These are phyloP conservation scores for Nyctalus aviator DNA, from an alignment of 2,797 vertebrate species.

Conservation along the genomic window DNA sequence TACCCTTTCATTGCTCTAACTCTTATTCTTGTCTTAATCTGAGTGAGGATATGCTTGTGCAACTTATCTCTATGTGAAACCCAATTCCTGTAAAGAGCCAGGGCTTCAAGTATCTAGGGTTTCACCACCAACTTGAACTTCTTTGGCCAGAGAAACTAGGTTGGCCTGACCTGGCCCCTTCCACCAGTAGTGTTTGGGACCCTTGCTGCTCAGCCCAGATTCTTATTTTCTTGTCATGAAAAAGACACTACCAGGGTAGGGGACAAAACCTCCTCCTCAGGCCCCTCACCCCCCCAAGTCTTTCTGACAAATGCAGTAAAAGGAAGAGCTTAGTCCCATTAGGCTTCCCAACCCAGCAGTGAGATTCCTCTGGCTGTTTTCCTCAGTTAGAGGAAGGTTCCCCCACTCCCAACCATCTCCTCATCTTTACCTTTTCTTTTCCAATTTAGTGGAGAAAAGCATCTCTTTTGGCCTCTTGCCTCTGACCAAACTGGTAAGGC, in stretches of 20 bases:
- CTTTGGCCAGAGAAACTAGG: background rate
- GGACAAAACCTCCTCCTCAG: background rate
- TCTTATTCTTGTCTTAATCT: background rate
- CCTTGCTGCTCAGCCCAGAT: background rate
- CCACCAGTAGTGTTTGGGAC: background rate
- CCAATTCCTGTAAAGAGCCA: background rate
- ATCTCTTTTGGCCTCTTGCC: background rate
- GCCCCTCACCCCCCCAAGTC: background rate
- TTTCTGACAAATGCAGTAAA: background rate
- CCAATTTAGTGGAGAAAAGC: background rate
- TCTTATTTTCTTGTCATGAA: background rate
- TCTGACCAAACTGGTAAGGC: constrained; percentile 3
- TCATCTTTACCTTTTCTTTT: background rate
- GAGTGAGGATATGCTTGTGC: background rate
- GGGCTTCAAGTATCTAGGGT: background rate
- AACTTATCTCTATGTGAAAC: background rate
- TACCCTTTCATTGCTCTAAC: background rate
- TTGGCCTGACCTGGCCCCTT: background rate
- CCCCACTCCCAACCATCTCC: background rate
- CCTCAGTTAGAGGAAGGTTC: background rate
- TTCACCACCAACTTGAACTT: background rate
- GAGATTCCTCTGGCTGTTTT: background rate
- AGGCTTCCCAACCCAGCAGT: background rate
- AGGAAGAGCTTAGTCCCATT: background rate
- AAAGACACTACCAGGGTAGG: background rate